Evolutionary conservation across 2,113 vertebrate species (phyloP).

Genomic region (Lagopus leucura): DNA sequence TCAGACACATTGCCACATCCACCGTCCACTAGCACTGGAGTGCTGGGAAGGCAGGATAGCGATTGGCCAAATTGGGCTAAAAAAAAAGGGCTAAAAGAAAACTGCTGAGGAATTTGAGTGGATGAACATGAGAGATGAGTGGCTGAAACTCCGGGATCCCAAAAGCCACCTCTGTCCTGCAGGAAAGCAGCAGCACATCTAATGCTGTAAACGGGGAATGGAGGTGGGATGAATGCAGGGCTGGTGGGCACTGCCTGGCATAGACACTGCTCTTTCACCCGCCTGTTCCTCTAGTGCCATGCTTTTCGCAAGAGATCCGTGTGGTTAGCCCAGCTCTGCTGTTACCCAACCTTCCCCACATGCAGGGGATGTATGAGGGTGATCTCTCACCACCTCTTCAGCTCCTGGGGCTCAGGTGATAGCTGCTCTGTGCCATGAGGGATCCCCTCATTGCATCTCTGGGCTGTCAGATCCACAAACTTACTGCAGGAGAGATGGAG

Average conservation of each 20-base stretch:
- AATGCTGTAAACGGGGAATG: fast-evolving
- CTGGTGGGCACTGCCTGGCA: background rate
- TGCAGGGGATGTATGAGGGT: fast-evolving
- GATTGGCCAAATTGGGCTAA: background rate
- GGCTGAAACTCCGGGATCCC: background rate
- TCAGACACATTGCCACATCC: background rate
- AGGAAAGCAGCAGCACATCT: background rate
- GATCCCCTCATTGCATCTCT: background rate
- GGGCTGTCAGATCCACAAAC: background rate
- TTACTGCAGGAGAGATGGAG: fast-evolving
- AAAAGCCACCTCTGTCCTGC: background rate
- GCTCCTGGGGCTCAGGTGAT: background rate
- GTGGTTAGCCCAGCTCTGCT: background rate
- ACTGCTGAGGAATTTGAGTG: too few relatives aligned
- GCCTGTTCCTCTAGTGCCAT: fast-evolving
- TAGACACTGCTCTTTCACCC: background rate
- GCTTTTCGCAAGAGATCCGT: background rate
- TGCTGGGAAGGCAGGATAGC: background rate
- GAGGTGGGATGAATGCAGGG: too few relatives aligned
- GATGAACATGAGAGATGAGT: background rate
- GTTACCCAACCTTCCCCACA: background rate
- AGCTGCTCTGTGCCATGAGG: background rate
- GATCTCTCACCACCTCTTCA: background rate
- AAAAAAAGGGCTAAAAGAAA: background rate
- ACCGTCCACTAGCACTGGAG: fast-evolving